Evolutionary conservation across 2,888 invertebrate species (phyloP), one percentile per base, ranked within the genome.

Genomic region (Drosophila merina): DNA sequence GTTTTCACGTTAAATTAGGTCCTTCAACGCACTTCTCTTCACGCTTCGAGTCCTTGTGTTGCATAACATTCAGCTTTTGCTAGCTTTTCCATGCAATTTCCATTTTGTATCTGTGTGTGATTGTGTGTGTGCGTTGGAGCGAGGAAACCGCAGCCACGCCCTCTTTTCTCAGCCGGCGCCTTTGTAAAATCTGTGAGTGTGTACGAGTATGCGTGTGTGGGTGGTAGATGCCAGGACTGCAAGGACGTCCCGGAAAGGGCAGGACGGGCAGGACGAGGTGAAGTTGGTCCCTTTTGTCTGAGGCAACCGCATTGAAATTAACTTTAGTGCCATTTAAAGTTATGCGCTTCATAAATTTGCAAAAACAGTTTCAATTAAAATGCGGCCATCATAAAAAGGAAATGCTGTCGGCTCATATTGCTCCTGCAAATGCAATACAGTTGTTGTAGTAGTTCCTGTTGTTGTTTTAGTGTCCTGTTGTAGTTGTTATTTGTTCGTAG

Each of bases 251-350:
- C 1, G 42, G 5, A 3, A 31, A 28, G 47, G n/a, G 26, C 36
- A n/a, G n/a, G n/a, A n/a, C n/a, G n/a, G n/a, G n/a, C n/a, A 7
- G 40, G 28, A 30, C 14, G 49, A 20, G 57, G 25, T 6, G 28
- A 48, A 28, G 55, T 14, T 63, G 86, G 56, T 59, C 75, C 51
- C 79, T 69, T 80, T 86, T 81, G 80, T 67, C 74, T 72, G 70
- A 79, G 76, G 87, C 82, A 81, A 85, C 82, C 82, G 75, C 82
- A 83, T 87, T 83, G 86, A 83, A 83, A 83, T 83, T 83, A 83
- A 83, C 82, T 83, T 83, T 83, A 87, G 82, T 87, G 82, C 88
- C 82, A 83, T 83, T 83, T 83, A 87, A 83, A 83, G 82, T 83
- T 87, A 83, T 87, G 82, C 82, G 82, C 82, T 83, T 87, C 82